Base-by-base conservation (phyloP, 1,140 invertebrate species). In the Bombus terrestris region DNA sequence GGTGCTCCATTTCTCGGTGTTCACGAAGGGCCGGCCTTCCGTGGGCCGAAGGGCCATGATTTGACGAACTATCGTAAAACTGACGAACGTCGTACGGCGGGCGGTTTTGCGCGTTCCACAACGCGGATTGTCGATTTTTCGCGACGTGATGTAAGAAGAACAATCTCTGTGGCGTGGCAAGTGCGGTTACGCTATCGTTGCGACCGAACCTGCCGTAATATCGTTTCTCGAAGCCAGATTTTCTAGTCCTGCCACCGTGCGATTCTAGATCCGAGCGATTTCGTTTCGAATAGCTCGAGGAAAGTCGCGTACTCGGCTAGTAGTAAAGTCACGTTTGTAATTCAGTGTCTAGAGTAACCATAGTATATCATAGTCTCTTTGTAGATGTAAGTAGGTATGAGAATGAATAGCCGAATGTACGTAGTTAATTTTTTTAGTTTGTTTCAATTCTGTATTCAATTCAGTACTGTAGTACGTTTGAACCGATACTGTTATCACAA, bases 171-270 rank as follows among this genome's bases (percentile, higher is more conserved):
- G 57, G 66, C 66, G 86, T 74, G 43, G 64, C 83, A 85, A 53
- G 83, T 85, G 81, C 66, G 73, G 74, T 89, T 89, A 88, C 73
- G 59, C 80, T 85, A 53, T 35, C 66, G 66, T 57, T 81, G 13
- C 77, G 28, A 57, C 3, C 9, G 37, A 39, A 22, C 39, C 9
- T 76, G 86, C 47, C 25, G 32, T 68, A 85, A 57, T 74, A 84
- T 69, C 53, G 37, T 47, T 81, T n/a, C 68, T 80, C 76, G 32
- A 53, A 69, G 78, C 43, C 22, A 64, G 72, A 87, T 37, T 69
- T 73, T 68, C 59, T 64, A 41, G 43, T 68, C 64, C 28, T 35
- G 32, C 47, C 25, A 35, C 12, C 2, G 22, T 32, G n/a, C 28
- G 25, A 22, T 57, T 83, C 73, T 68, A 37, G 47, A 41, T n/a